Conservation (phyloP, 1,140 invertebrate genomes). For the Drosophila nasuta region DNA sequence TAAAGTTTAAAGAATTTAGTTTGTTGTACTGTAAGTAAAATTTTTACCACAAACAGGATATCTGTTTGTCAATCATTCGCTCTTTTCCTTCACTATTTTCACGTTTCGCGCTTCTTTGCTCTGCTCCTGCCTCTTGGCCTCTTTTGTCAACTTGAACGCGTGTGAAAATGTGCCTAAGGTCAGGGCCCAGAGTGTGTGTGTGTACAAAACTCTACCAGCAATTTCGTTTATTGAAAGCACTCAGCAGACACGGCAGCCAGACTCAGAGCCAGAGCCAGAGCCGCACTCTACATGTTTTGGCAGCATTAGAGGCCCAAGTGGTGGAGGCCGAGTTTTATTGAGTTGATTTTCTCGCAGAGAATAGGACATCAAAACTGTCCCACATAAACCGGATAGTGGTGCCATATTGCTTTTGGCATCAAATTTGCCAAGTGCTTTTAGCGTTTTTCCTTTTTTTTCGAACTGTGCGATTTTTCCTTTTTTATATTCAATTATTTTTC, state of each 20-base stretch:
- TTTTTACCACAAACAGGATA: not conserved
- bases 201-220: conserved; percentile 50
- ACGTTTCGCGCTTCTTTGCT: not conserved
- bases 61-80: not conserved
- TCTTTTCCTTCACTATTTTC: not conserved
- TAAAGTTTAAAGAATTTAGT: too few species aligned
- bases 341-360: conserved; percentile 22
- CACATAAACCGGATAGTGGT: conserved; percentile 30
- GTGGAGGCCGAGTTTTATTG: conserved; percentile 18
- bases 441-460: conserved; percentile 2
- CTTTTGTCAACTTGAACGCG: conserved; percentile 48
- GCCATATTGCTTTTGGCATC: conserved; percentile 61
- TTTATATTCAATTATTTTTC: conserved; percentile 60
- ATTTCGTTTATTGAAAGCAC: conserved; percentile 70
- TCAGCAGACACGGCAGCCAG: conserved; percentile 11
- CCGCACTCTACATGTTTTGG: conserved; percentile 31
- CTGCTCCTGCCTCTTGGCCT: conserved; percentile 7
- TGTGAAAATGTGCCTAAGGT: conserved; percentile 76
- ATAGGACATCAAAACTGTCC: conserved; percentile 35
- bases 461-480: not conserved
- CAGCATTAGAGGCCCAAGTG: not conserved
- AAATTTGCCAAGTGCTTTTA: conserved; percentile 49
- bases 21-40: too few species aligned
- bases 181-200: conserved; percentile 49
- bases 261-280: not conserved